Evolutionary conservation across 2,113 vertebrate species (phyloP), one percentile per base, ranked within the genome.

Genomic region (Heterochromis multidens): DNA sequence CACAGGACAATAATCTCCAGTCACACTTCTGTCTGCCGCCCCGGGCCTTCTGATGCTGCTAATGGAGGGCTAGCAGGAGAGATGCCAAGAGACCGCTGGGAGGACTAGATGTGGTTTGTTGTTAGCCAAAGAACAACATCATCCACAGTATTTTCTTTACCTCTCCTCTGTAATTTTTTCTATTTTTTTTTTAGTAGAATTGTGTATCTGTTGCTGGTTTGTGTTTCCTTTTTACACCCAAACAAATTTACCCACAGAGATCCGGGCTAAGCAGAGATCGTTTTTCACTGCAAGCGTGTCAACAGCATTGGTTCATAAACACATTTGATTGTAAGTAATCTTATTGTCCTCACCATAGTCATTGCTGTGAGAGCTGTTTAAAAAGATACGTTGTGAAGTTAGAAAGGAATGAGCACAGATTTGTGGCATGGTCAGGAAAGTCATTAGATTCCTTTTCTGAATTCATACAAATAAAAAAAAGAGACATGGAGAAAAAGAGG

Each of bases 1-100:
- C 91, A 87, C 93, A 92, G 93, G 94, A 95, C 95, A 94, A 94
- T 95, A 95, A 95, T 96, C 94, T 95, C 90, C 57, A 92, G 94
- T 95, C 93, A 95, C 95, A 95, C 93, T 95, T 94, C 90, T 92
- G 93, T 89, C 86, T 87, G 87, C 87, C 3, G 89, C 90, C 95
- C 85, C 70, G 74, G 90, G 93, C 91, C 91, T 92, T 87, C 91
- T 87, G 87, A 93, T 91, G 90, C 93, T 81, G 89, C 92, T 92
- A 93, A 94, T 94, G 89, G 89, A 93, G 61, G 87, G 85, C 88
- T 81, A 86, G 92, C 76, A 80, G 65, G 86, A 87, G 85, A 83
- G 83, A 91, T 91, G 86, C 94, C 92, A 90, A 83, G 60, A 88
- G 85, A 83, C 86, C 88, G 85, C 72, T 80, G 72, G 57, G 52